These are phyloP conservation scores for Synanceia verrucosa DNA, from an alignment of 2,797 vertebrate genomes.

Conservation along the genomic window DNA sequence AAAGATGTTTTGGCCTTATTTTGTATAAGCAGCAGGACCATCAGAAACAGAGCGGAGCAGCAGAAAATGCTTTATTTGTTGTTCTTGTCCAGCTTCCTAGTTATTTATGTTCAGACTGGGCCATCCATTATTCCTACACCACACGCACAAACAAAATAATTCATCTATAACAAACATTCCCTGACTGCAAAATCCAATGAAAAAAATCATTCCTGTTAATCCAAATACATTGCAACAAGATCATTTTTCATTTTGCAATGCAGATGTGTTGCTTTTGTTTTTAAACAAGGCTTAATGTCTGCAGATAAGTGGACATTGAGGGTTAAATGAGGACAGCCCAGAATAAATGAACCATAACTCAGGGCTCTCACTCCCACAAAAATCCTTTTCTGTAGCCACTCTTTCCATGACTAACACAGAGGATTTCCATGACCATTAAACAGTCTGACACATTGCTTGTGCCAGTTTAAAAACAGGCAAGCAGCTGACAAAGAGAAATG, in stretches of 20 bases:
- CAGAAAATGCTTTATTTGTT: neutral
- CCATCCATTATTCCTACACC: neutral
- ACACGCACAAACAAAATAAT: neutral
- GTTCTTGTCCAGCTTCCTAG: neutral
- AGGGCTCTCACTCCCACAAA: conserved; percentile 18
- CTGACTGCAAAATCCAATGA: neutral
- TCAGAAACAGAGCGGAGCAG: neutral
- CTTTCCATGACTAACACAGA: conserved; percentile 53
- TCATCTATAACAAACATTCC: neutral
- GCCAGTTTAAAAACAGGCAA: conserved; percentile 22
- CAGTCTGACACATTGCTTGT: conserved; percentile 4
- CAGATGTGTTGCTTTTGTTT: neutral
- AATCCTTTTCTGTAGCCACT: conserved; percentile 16
- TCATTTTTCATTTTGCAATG: neutral
- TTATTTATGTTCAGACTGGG: neutral
- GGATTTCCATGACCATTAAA: conserved; percentile 35
- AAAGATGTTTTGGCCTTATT: neutral
- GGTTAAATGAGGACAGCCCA: conserved; percentile 32
- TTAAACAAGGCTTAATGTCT: neutral
- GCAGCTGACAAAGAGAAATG: neutral
- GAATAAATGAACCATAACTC: conserved; percentile 11
- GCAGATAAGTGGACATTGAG: neutral
- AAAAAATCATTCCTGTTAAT: neutral
- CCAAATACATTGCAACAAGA: neutral
- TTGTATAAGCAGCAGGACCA: neutral